Conservation (phyloP, 2,113 vertebrate species). For the Scatophagus argus region DNA sequence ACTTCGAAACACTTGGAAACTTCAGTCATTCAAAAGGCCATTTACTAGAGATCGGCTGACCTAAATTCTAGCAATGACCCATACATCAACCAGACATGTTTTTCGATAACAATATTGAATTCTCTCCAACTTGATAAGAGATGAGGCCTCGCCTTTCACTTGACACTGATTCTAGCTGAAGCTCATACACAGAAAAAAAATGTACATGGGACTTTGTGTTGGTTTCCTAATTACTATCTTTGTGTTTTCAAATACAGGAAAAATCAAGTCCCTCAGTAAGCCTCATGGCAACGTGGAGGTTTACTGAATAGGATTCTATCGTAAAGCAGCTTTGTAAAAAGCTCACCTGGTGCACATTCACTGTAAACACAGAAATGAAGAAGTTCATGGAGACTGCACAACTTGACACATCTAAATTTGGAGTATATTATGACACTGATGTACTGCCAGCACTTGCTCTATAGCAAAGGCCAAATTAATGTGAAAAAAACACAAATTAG, state of each 20-base stretch:
- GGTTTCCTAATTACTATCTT: conserved; percentile 28
- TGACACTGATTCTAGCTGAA: conserved; percentile 30
- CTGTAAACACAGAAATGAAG: conserved; percentile 72
- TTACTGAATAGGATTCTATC: conserved; percentile 62
- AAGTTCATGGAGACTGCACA: conserved; percentile 41
- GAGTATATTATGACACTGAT: conserved; percentile 18
- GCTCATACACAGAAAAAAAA: conserved; percentile 24
- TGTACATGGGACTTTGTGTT: conserved; percentile 15
- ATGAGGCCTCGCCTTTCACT: conserved; percentile 44
- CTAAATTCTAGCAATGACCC: conserved; percentile 55
- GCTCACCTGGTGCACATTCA: conserved; percentile 73
- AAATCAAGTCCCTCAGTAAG: conserved; percentile 4
- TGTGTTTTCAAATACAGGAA: background rate
- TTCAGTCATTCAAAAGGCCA: conserved; percentile 62
- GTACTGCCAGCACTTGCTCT: conserved; percentile 7
- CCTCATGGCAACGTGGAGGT: conserved; percentile 51
- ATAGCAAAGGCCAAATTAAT: conserved; percentile 26
- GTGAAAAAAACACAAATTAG: conserved; percentile 10
- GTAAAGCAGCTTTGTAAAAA: conserved; percentile 77
- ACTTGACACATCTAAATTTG: conserved; percentile 49
- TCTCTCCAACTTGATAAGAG: conserved; percentile 60
- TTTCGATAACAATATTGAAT: conserved; percentile 69
- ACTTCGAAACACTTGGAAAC: conserved; percentile 42
- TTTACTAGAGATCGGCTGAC: conserved; percentile 60
- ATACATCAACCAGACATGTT: conserved; percentile 67